Conservation (phyloP, 2,797 vertebrate species). For the Gymnothorax reevesii region DNA sequence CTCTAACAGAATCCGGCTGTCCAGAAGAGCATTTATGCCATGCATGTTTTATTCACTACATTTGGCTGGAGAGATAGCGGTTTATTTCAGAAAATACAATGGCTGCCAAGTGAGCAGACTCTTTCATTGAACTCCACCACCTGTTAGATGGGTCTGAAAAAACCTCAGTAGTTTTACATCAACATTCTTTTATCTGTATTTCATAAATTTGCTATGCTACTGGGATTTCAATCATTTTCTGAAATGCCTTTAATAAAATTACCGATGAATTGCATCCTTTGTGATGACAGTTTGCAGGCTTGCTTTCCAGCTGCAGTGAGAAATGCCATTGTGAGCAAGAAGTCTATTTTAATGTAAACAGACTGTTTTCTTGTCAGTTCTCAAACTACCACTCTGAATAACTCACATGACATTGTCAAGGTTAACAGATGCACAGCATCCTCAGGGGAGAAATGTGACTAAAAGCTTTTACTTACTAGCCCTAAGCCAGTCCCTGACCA, state of each 20-base stretch:
- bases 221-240: constrained; percentile 50
- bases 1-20: constrained; percentile 54
- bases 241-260: not conserved
- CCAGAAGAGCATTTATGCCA: constrained; percentile 68
- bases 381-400: constrained; percentile 17
- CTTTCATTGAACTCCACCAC: constrained; percentile 75
- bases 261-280: not conserved
- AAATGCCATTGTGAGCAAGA: not conserved
- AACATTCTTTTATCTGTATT: constrained; percentile 67
- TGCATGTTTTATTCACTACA: constrained; percentile 78
- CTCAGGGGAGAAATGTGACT: constrained; percentile 30
- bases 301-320: not conserved
- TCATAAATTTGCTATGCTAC: constrained; percentile 67
- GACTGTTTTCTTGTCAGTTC: constrained; percentile 29
- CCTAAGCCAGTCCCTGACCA: constrained; percentile 34
- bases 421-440: constrained; percentile 30
- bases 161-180: constrained; percentile 64
- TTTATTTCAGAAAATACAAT: constrained; percentile 74
- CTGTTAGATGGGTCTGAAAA: constrained; percentile 67
- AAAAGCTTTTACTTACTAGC: constrained; percentile 38
- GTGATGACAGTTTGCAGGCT: not conserved
- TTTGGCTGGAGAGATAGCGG: constrained; percentile 76
- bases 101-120: constrained; percentile 76
- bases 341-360: constrained; percentile 19
- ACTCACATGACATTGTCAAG: constrained; percentile 35